These are phyloP conservation scores for Volucella bombylans DNA, from an alignment of 2,888 invertebrate species.

Conservation along the genomic window DNA sequence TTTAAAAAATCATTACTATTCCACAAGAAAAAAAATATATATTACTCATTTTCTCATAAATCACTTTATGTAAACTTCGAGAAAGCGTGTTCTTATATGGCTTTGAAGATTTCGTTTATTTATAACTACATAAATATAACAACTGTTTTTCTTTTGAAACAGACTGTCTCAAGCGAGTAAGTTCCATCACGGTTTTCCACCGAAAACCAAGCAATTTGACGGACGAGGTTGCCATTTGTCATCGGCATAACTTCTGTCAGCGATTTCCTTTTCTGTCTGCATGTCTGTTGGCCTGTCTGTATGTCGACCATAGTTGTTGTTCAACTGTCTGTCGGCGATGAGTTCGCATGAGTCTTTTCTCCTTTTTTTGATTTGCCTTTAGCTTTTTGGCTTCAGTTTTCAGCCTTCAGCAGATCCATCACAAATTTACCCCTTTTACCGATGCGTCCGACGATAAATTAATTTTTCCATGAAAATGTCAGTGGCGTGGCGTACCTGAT, in stretches of 20 bases:
- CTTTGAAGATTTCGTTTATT: too few species aligned
- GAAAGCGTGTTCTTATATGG: too few species aligned
- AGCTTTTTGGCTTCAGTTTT: not conserved
- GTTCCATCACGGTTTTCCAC: constrained; percentile 46
- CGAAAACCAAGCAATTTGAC: constrained; percentile 53
- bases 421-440: constrained; percentile 33
- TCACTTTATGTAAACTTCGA: too few species aligned
- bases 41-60: too few species aligned
- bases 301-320: constrained; percentile 46
- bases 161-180: constrained; percentile 18
- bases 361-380: constrained; percentile 45
- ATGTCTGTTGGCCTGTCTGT: constrained; percentile 52
- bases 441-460: constrained; percentile 41
- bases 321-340: constrained; percentile 29
- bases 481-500: constrained; percentile 50
- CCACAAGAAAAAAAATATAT: too few species aligned
- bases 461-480: constrained; percentile 63
- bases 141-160: not conserved
- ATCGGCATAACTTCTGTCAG: constrained; percentile 61
- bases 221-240: constrained; percentile 61
- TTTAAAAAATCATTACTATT: too few species aligned
- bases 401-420: constrained; percentile 33
- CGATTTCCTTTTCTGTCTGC: constrained; percentile 59
- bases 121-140: too few species aligned
- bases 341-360: constrained; percentile 34